Evolutionary conservation across 2,888 invertebrate genomes (phyloP), one percentile per base, ranked within the genome.

Genomic region (Xanthorhoe spadicearia): DNA sequence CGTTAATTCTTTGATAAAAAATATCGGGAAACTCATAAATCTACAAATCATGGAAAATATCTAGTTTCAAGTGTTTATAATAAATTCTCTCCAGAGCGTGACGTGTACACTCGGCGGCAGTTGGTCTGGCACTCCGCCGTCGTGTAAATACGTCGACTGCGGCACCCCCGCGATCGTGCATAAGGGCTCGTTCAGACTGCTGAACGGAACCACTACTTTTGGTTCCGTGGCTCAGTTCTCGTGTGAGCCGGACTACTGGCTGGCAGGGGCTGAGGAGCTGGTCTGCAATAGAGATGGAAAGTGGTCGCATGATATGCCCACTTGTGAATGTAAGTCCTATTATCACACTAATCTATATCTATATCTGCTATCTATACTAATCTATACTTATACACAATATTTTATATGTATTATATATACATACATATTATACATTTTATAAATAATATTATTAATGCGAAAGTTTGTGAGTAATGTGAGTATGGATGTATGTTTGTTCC

Each of bases 141-240:
- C 95, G 2, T 98, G 98, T 85, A 96, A 96, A 83, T 98, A 96
- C 87, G 96, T 98, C 2, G 97, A 97, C 85, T 98, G 97, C 84
- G 97, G 97, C 0, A 95, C 96, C 7, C 97, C 97, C 0, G 96
- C 96, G 0, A 95, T 96, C 73, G 95, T 97, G 3, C 96, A 96
- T 84, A 96, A 96, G 73, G 97, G 97, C 0, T 94, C 94, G 63
- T 96, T 96, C 75, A 92, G 93, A 19, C 90, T 97, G 0, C 83
- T 96, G 8, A 97, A 98, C 81, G 95, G 95, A 2, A 96, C 97
- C 1, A 97, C 98, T 0, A 97, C 97, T 0, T 97, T 96, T 46
- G 96, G 96, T 0, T 97, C 97, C 59, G 83, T 96, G 28, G 96
- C 96, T 0, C 95, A 96, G 80, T 98, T 98, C 84, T 94, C 94